Base-by-base conservation (phyloP, 2,797 vertebrate genomes). In the Sitta carolinensis region DNA sequence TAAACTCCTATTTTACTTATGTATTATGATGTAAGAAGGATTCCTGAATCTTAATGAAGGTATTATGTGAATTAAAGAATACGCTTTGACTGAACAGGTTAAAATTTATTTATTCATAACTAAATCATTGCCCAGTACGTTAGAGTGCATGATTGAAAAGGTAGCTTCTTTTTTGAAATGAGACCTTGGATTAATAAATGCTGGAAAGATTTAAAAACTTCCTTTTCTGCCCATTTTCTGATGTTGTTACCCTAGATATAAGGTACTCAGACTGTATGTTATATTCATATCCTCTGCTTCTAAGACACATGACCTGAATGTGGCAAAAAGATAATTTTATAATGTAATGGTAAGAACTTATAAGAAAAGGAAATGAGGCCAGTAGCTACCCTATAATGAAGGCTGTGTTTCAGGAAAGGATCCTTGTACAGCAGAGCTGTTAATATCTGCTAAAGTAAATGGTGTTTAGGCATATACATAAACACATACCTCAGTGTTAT, bases 301-400 rank as follows among this genome's bases (percentile, higher is more conserved):
- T 78, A 67, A 79, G 70, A 64, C 27, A 86, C 61, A 61, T 88
- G 80, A 87, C 87, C 80, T 88, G 59, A 89, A 86, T 93, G 52
- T 88, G 69, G 61, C 47, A 84, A 82, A 93, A 88, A 38, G 57
- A 63, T 93, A 76, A 86, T 84, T 92, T 92, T 92, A 40, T 76
- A 90, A 58, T 89, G 57, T 78, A 94, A 79, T 32, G 22, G 45
- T 79, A 68, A 77, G 78, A 76, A 76, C 69, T 84, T 83, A 38
- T 22, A 73, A 92, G 64, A 61, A 62, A 74, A 85, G 36, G 58
- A 91, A 95, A 85, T 85, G 26, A 93, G 69, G 59, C 73, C 45
- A 67, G 63, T 86, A 84, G 45, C 42, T 58, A 66, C 19, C 82
- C 32, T 79, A 13, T 83, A 86, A 51, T 42, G 47, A 87, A 86